phyloP scores from a whole-genome alignment of 2,113 vertebrate species.

The Ophiodon elongatus region DNA sequence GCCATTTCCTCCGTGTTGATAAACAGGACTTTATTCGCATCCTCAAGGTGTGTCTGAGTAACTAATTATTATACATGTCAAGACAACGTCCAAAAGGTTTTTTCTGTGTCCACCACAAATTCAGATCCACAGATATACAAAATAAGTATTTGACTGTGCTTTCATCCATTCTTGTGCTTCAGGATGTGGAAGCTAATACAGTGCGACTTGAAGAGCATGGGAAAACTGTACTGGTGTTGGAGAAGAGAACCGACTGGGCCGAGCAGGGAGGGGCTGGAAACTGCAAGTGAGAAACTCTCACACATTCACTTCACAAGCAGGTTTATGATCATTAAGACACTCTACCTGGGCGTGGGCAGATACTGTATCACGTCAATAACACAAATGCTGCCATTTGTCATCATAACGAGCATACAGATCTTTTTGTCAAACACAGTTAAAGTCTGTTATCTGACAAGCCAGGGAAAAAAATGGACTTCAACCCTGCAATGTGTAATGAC shows the following conservation, averaged over 20 bases:
- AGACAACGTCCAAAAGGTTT: not conserved
- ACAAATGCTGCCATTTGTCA: not conserved
- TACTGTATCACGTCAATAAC: not conserved
- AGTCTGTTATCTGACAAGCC: conserved; percentile 4
- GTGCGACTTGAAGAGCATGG: conserved; percentile 95
- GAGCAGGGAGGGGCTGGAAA: conserved; percentile 84
- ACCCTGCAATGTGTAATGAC: conserved; percentile 32
- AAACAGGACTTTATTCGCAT: conserved; percentile 97
- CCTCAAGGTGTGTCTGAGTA: conserved; percentile 87
- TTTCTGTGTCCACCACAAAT: not conserved
- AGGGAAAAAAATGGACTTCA: conserved; percentile 46
- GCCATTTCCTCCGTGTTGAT: conserved; percentile 95
- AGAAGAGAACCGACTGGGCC: conserved; percentile 83
- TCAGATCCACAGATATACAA: not conserved
- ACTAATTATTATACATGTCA: not conserved
- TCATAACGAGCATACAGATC: not conserved
- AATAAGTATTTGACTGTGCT: not conserved
- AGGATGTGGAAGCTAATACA: conserved; percentile 97
- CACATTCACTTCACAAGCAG: not conserved
- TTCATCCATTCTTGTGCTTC: not conserved
- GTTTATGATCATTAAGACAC: conserved; percentile 5
- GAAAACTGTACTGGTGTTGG: conserved; percentile 92
- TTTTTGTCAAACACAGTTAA: not conserved
- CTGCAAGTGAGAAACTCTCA: conserved; percentile 69
- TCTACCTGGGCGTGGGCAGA: not conserved